phyloP scores from a whole-genome alignment of 2,888 invertebrate species.

The Lysandra coridon region DNA sequence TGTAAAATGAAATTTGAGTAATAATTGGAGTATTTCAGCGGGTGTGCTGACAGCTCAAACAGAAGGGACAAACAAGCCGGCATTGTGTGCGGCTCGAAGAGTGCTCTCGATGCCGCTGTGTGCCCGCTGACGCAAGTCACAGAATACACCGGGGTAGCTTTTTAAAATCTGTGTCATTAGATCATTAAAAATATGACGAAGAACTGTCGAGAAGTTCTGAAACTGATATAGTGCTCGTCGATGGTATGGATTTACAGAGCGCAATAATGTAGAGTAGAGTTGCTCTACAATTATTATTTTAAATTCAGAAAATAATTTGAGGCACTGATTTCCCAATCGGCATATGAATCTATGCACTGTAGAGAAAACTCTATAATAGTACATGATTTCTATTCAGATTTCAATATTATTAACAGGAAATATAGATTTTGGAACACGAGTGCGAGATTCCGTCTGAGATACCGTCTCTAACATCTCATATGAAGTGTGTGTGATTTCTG shows the following conservation, averaged over 20 bases:
- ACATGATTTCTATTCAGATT: not conserved
- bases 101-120: slow-evolving; percentile 48
- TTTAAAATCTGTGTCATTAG: not conserved
- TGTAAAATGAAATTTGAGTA: slow-evolving; percentile 29
- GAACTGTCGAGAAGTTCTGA: not conserved
- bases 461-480: not conserved
- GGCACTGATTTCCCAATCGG: no score
- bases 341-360: no score
- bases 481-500: not conserved
- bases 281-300: no score
- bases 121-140: slow-evolving; percentile 38
- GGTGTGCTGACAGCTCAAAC: slow-evolving; percentile 53
- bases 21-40: slow-evolving; percentile 29
- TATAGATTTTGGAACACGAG: not conserved
- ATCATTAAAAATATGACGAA: no score
- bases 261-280: no score
- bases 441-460: not conserved
- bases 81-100: slow-evolving; percentile 55
- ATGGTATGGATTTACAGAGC: no score
- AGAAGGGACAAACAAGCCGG: slow-evolving; percentile 61
- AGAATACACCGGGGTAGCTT: slow-evolving; percentile 8
- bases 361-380: no score
- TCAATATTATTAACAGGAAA: not conserved
- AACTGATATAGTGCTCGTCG: no score
- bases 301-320: no score